Percentiles rank a stretch among this genome's conserved stretches.
These are phyloP conservation scores for Gymnogyps californianus DNA, from an alignment of 2,113 vertebrate species.

Conservation along the genomic window DNA sequence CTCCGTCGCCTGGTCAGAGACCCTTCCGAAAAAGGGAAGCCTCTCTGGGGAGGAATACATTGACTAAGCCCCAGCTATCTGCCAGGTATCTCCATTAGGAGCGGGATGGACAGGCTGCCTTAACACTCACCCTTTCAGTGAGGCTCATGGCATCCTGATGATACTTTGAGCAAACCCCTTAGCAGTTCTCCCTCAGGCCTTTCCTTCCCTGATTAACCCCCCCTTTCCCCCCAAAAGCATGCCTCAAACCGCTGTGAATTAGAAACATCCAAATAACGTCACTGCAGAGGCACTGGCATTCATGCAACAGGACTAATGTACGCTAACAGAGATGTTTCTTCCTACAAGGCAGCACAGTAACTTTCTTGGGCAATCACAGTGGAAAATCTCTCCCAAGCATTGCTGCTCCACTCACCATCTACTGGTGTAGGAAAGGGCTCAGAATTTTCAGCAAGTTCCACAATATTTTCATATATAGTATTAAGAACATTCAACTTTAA, in stretches of 20 bases:
- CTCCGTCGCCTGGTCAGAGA: background rate
- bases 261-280: background rate
- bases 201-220: background rate
- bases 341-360: background rate
- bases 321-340: background rate
- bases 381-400: background rate
- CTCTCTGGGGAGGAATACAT: background rate
- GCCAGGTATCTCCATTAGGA: background rate
- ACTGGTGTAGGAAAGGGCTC: background rate
- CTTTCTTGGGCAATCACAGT: background rate
- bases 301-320: background rate
- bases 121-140: background rate
- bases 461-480: background rate
- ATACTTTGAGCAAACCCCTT: background rate
- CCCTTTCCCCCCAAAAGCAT: background rate
- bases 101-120: background rate
- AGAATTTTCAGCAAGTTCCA: background rate
- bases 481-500: background rate
- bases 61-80: background rate
- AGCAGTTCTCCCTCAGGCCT: background rate
- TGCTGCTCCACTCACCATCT: background rate
- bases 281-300: background rate
- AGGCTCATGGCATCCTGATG: background rate
- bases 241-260: background rate
- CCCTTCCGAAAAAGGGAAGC: background rate